Base-by-base conservation (phyloP, 2,888 invertebrate species). In the Nematopogon swammerdamellus region DNA sequence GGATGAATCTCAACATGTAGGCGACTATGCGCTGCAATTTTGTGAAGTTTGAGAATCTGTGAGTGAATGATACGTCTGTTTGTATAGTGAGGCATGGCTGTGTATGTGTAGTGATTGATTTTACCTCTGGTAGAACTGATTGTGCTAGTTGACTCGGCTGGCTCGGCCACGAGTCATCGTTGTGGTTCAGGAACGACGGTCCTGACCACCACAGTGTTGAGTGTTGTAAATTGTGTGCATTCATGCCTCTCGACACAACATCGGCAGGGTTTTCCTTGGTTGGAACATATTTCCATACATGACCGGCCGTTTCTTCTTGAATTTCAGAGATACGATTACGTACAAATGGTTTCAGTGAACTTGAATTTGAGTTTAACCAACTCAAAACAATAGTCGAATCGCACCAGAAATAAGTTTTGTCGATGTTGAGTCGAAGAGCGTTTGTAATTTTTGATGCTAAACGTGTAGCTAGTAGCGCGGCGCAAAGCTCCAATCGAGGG, bases 401-500 rank as follows among this genome's bases (percentile, higher is more conserved):
- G 3, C 45, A 44, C 55, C 55, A 55, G n/a, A 42, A 49, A 18
- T 18, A 52, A 1, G 51, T 43, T 29, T 51, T 14, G 2, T 43
- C 42, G 18, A 55, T 19, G 2, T 45, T 19, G 2, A 54, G 18
- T 4, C 46, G 30, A 25, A 25, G 25, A 10, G 25, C 4, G 4
- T 25, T 4, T 4, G 25, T 6, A 25, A 25, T 10, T 10, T 25
- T 25, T 10, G 5, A 4, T 6, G 25, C 25, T 10, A 25, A 10
- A 4, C 25, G 25, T 8, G 59, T 48, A 5, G 59, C 44, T 14
- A 62, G 45, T 3, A 58, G 30, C 2, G 63, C 62, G n/a, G 53
- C 60, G 42, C 58, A 58, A 0, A 64, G 51, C 48, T 63, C 62
- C 3, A 63, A 54, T n/a, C 61, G 30, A 2, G 61, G 61, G 6